Base-by-base conservation (phyloP, 1,140 invertebrate genomes). In the Lucilia cuprina region DNA sequence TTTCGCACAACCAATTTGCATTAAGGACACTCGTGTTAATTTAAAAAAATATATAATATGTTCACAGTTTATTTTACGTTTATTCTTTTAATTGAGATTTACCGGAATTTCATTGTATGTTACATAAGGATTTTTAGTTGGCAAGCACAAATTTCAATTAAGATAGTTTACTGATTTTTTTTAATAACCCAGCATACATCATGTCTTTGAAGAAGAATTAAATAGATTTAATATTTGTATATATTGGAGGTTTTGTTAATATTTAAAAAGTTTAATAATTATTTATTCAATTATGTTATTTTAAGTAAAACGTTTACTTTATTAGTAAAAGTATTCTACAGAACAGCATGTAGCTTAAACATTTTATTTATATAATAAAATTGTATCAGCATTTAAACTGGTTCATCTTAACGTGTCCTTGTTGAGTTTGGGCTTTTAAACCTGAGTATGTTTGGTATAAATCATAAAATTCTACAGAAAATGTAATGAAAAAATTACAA, bases 41-140 rank as follows among this genome's bases (percentile, higher is more conserved):
- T 77, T 77, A 47, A 47, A 75, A 75, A 25, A 14, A 7, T 35
- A 41, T 2, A 14, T 10, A 75, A 41, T 41, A 41, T 41, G 7
- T 75, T 75, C 74, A 12, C 7, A 41, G 41, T 41, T 41, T 41
- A 41, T 41, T 41, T 41, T 41, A 8, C 7, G 10, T 60, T 60
- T 60, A n/a, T n/a, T 2, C 47, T 78, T 78, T 78, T 78, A 78
- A 78, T 78, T 78, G 75, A 47, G 75, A 78, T 78, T 78, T 25
- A 17, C 17, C 35, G n/a, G 75, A 17, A 78, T 41, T 41, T 41
- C 41, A 41, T 41, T 41, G 41, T 41, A 41, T 10, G 41, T 41
- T 41, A 41, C 10, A 41, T 10, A 41, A 41, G 41, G 7, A 41
- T 5, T 41, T 41, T 41, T 77, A 41, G 35, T 35, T 49, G 7